Conservation (phyloP, 2,797 vertebrate genomes). For the Pitangus sulphuratus region DNA sequence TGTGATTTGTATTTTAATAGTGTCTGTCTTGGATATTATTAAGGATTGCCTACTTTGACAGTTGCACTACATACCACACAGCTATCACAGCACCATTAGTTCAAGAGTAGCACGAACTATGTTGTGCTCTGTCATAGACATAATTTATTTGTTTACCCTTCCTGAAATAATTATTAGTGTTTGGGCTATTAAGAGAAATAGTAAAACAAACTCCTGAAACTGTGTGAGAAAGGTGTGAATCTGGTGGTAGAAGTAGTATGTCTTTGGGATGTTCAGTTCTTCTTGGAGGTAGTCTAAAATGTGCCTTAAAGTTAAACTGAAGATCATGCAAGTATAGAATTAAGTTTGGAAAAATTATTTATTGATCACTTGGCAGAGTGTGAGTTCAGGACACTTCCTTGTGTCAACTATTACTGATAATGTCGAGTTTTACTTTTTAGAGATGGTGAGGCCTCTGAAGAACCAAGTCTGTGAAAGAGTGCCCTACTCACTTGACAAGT, state of each 20-base stretch:
- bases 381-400: neutral
- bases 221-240: rapidly evolving
- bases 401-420: neutral
- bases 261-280: neutral
- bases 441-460: neutral
- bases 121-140: neutral
- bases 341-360: neutral
- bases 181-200: neutral
- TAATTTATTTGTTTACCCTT: neutral
- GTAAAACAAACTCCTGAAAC: neutral
- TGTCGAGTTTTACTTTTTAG: neutral
- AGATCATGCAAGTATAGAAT: neutral
- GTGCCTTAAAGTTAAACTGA: neutral
- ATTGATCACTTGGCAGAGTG: neutral
- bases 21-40: conserved; percentile 35
- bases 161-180: neutral
- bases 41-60: neutral
- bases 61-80: neutral
- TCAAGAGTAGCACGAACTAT: neutral
- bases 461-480: no score
- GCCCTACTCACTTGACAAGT: neutral
- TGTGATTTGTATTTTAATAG: conserved; percentile 61
- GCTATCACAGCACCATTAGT: neutral
- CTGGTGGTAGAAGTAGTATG: no score
- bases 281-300: neutral